phyloP scores from a whole-genome alignment of 2,113 vertebrate species.

The Microcebus tavaratra region DNA sequence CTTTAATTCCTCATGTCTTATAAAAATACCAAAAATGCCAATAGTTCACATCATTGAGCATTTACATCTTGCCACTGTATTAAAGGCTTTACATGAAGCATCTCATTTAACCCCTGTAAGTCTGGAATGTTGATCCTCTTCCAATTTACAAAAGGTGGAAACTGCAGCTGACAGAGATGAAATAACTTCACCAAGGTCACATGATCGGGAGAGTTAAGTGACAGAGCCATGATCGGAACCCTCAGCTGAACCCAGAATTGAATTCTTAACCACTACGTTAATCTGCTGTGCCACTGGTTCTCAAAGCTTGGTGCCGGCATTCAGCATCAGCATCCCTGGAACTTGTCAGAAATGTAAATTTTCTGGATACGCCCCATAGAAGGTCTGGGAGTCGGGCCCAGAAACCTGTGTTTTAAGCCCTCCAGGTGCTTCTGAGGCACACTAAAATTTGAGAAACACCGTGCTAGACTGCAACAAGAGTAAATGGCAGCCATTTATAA shows the following conservation, averaged over 20 bases:
- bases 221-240: neutral
- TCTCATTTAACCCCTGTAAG: neutral
- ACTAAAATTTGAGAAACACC: neutral
- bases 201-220: neutral
- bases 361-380: neutral
- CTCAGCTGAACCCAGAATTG: neutral
- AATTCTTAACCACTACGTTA: neutral
- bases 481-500: neutral
- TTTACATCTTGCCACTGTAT: neutral
- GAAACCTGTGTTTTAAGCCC: neutral
- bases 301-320: neutral
- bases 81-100: neutral
- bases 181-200: neutral
- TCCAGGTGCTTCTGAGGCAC: neutral
- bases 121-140: neutral
- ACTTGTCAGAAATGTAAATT: neutral
- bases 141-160: neutral
- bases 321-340: neutral
- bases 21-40: neutral
- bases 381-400: neutral
- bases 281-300: neutral
- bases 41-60: neutral
- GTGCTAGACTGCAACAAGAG: neutral
- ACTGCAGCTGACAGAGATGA: neutral
- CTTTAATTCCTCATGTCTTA: neutral